A percentile compares a stretch with the other conserved stretches of the same genome.
phyloP scores from a whole-genome alignment of 1,140 invertebrate genomes.

The Drosophila nigrodunni region DNA sequence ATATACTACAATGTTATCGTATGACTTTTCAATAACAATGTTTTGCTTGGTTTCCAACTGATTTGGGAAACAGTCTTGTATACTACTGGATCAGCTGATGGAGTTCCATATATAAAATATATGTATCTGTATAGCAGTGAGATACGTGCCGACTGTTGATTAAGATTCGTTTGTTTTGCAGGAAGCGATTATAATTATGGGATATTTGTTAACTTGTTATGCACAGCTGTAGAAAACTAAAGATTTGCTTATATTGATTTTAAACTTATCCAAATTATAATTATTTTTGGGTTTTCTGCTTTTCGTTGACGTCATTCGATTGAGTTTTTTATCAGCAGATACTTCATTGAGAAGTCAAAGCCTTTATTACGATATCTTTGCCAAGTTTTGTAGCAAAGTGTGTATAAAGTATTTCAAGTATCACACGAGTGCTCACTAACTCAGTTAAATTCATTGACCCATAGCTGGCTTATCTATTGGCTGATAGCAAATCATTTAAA shows the following conservation, averaged over 20 bases:
- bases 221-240: background rate
- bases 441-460: background rate
- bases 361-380: too few relatives aligned
- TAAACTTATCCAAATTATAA: too few relatives aligned
- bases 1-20: constrained; percentile 3
- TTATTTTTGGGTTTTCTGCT: too few relatives aligned
- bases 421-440: background rate
- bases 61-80: background rate
- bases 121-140: background rate
- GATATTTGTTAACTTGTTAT: background rate
- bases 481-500: background rate
- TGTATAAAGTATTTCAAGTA: background rate
- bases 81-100: constrained; percentile 26
- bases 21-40: constrained; percentile 2
- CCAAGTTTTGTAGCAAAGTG: too few relatives aligned
- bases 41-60: constrained; percentile 1
- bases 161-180: constrained; percentile 3
- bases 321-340: too few relatives aligned
- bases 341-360: too few relatives aligned
- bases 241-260: background rate
- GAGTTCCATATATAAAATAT: background rate
- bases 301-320: too few relatives aligned
- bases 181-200: constrained; percentile 8
- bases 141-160: constrained; percentile 16
- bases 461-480: background rate